phyloP scores from a whole-genome alignment of 2,797 vertebrate genomes.

The Botia kubotai region DNA sequence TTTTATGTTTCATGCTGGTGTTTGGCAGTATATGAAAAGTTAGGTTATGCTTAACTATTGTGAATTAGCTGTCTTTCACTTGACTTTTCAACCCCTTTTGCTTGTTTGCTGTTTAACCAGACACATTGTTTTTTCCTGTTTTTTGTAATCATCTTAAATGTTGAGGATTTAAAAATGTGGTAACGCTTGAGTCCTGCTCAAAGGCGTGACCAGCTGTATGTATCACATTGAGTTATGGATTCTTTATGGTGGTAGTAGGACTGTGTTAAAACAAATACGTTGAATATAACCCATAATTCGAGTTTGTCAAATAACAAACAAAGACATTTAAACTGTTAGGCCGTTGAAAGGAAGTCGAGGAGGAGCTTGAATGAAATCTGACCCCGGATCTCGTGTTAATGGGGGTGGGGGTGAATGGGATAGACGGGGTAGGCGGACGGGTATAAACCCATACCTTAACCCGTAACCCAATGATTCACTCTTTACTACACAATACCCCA shows the following conservation, averaged over 20 bases:
- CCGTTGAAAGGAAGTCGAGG: slow-evolving; percentile 79
- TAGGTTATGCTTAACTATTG: neutral
- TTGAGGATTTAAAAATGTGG: neutral
- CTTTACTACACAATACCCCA: neutral
- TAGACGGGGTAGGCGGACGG: slow-evolving; percentile 24
- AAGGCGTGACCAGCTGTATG: neutral
- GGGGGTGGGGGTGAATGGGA: slow-evolving; percentile 49
- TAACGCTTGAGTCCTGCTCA: neutral
- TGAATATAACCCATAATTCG: neutral
- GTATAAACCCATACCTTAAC: slow-evolving; percentile 9
- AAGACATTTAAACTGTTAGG: slow-evolving; percentile 42
- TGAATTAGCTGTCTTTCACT: neutral
- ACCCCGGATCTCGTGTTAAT: slow-evolving; percentile 65
- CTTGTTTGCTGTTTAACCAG: neutral
- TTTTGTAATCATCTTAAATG: neutral
- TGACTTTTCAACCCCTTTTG: neutral
- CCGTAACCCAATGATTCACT: neutral
- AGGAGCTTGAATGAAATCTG: slow-evolving; percentile 81
- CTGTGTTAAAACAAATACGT: neutral
- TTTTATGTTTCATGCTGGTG: neutral
- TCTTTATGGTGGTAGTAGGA: no score
- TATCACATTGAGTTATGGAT: neutral
- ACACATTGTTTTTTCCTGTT: no score
- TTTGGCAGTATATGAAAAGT: neutral
- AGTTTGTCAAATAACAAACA: slow-evolving; percentile 42